A percentile compares a stretch with the other conserved stretches of the same genome.
phyloP scores from a whole-genome alignment of 2,888 invertebrate species.

The Oxytorus armatus region DNA sequence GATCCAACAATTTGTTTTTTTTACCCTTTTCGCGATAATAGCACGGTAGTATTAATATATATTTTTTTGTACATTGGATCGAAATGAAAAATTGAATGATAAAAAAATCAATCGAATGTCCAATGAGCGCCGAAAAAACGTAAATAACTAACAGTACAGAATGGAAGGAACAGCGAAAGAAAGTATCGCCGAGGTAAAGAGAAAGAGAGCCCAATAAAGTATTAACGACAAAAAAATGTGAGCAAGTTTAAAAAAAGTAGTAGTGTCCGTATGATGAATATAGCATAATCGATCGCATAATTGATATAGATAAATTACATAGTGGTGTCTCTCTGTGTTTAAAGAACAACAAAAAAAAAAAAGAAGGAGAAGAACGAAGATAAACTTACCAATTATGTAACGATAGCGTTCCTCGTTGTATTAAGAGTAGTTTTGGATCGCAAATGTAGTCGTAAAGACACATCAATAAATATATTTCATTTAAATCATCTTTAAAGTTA shows the following conservation, averaged over 20 bases:
- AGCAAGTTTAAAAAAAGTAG: constrained; percentile 15
- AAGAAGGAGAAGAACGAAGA: constrained; percentile 29
- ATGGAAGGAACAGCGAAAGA: constrained; percentile 30
- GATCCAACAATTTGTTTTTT: constrained; percentile 42
- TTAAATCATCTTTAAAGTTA: constrained; percentile 22
- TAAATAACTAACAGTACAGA: neutral
- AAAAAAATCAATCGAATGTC: constrained; percentile 6
- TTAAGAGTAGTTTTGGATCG: constrained; percentile 51
- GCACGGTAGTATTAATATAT: neutral
- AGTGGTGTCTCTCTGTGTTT: constrained; percentile 53
- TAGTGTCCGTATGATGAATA: constrained; percentile 38
- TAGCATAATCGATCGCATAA: constrained; percentile 59
- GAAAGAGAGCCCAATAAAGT: constrained; percentile 56
- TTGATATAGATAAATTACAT: constrained; percentile 41
- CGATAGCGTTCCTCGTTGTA: constrained; percentile 51
- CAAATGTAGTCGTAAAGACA: constrained; percentile 56
- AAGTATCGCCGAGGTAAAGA: constrained; percentile 57
- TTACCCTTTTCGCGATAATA: constrained; percentile 40
- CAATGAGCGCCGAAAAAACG: constrained; percentile 18
- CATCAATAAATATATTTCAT: constrained; percentile 67
- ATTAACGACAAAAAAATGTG: constrained; percentile 57
- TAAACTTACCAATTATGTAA: constrained; percentile 58
- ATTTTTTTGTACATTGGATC: constrained; percentile 18
- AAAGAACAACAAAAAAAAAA: constrained; percentile 7
- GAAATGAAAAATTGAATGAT: neutral